Base-by-base conservation (phyloP, 2,888 invertebrate species). In the Plagodis dolabraria region DNA sequence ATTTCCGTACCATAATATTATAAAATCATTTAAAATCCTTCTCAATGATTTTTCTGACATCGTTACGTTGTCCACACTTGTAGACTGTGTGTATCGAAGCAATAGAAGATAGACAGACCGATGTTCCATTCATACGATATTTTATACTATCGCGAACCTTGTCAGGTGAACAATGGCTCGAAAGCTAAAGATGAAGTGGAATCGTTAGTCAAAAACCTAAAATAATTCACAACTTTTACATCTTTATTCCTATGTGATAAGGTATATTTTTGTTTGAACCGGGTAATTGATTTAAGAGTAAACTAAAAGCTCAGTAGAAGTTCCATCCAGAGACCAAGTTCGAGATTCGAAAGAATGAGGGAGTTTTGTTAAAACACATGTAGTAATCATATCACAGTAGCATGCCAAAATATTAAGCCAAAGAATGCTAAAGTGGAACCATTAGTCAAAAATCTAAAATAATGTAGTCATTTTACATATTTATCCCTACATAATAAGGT, bases 121-220 rank as follows among this genome's bases (percentile, higher is more conserved):
- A 74, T 71, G 72, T 71, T 76, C 80, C 75, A 87, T 87, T 85
- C 83, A 82, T 74, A 78, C 70, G 82, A 82, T 79, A 85, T 87
- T 88, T 87, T 85, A 87, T 87, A 87, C 86, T 88, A 89, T 86
- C 87, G 83, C 79, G 76, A 81, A 83, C 80, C 84, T 80, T 87
- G 89, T 85, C 89, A 87, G 77, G 73, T 79, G 83, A 86, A 89
- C 87, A 89, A 90, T 85, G 74, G 79, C 60, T 71, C 65, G 66
- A 80, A 80, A 76, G 79, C 75, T 64, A 72, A 70, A 86, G 83
- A 86, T 85, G 85, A 88, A 87, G 84, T 80, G 68, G 75, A 76
- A 71, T 86, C 82, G 82, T 87, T 84, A 87, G 77, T 78, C 67
- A 75, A 79, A 76, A 75, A 71, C 70, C 65, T 53, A 61, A 71